These are phyloP conservation scores for silkworm (Bombyx mori) DNA, from an alignment of 1,140 invertebrate genomes.

Conservation along the genomic window DNA sequence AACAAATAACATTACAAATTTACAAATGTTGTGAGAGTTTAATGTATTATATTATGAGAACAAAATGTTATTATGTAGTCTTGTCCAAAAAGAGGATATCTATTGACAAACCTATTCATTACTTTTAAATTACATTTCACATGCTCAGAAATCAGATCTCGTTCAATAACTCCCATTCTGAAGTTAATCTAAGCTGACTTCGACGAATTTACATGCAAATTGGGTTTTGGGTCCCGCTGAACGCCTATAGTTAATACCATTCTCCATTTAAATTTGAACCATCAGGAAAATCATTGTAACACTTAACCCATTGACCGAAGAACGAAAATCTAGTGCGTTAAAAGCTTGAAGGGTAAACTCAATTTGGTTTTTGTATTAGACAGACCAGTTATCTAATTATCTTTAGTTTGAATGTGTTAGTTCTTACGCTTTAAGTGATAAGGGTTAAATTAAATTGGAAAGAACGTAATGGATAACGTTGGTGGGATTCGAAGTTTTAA, in stretches of 20 bases:
- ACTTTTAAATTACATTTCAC: too few species aligned
- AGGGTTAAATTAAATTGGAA: not conserved
- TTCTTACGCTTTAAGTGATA: not conserved
- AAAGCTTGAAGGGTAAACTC: not conserved
- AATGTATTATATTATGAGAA: too few species aligned
- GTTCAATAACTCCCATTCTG: slow-evolving; percentile 37
- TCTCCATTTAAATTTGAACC: slow-evolving; percentile 10
- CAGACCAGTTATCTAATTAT: not conserved
- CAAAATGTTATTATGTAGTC: too few species aligned
- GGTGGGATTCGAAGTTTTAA: slow-evolving; percentile 3
- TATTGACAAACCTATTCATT: too few species aligned
- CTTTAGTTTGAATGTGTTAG: not conserved
- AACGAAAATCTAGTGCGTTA: too few species aligned
- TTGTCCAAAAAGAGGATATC: too few species aligned
- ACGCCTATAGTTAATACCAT: slow-evolving; percentile 37
- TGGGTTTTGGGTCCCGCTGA: slow-evolving; percentile 39
- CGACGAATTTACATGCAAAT: slow-evolving; percentile 50
- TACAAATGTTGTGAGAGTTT: too few species aligned
- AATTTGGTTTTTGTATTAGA: slow-evolving; percentile 6
- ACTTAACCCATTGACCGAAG: too few species aligned
- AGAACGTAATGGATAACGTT: not conserved
- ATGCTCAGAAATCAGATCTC: not conserved
- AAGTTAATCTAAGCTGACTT: slow-evolving; percentile 47
- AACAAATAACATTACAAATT: too few species aligned
- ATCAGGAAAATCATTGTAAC: too few species aligned